Base-by-base conservation (phyloP, 2,888 invertebrate genomes). In the Reticulitermes lucifugus region DNA sequence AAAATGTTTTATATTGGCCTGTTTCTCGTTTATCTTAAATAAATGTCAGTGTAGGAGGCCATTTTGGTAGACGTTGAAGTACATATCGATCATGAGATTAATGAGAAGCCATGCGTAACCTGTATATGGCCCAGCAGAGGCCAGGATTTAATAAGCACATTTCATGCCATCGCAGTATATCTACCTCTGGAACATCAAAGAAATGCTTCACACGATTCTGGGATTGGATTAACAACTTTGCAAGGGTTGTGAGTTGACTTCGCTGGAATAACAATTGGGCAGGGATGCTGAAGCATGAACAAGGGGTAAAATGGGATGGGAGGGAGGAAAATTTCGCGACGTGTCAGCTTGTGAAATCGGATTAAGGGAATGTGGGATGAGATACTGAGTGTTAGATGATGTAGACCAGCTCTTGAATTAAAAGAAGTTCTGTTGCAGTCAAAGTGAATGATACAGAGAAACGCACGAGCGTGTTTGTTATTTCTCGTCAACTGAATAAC, bases 151-250 rank as follows among this genome's bases (percentile, higher is more conserved):
- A 41, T 80, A 41, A 79, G 51, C 25, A 51, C n/a, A 46, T 65
- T 25, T 70, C 81, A 60, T 80, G 80, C 59, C 60, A 3, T 59
- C 55, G 35, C 10, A 35, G 12, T 70, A 9, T 70, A 41, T 29
- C 60, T 43, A 41, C 73, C 41, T 83, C 22, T 21, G 0, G 41
- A 75, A 29, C 83, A 83, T 83, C 83, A 83, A 83, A 83, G 83
- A 83, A 83, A 84, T 84, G 84, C 84, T 41, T 80, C 21, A 35
- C 84, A 84, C 84, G 84, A 60, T 71, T 79, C 75, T 29, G 59
- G 71, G 79, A 84, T 84, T 84, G 84, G 84, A 84, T 84, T 84
- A 84, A 84, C 84, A 80, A 80, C 80, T 55, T 80, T 43, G 79
- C 79, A 79, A 46, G 71, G 71, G 82, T 82, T 82, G 82, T 14